These are phyloP conservation scores for Yasuhikotakia modesta DNA, from an alignment of 2,797 vertebrate genomes.

Conservation along the genomic window DNA sequence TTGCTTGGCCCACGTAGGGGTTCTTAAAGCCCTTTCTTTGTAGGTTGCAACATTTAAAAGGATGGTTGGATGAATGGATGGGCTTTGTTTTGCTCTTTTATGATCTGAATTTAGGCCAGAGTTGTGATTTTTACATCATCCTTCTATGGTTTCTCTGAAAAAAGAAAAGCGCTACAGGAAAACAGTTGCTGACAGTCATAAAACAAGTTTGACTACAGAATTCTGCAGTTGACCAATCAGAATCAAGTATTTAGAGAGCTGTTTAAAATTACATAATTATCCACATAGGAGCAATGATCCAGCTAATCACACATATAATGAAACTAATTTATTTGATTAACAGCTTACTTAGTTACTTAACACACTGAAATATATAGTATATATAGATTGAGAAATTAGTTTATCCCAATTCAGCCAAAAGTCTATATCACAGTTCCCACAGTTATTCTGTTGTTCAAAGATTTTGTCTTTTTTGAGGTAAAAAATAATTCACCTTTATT, in stretches of 20 bases:
- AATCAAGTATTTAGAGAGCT: background rate
- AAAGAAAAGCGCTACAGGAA: background rate
- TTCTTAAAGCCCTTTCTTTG: constrained; percentile 37
- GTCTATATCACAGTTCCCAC: no score
- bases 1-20: constrained; percentile 6
- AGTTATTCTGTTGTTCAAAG: no score
- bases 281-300: no score
- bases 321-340: no score
- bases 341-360: no score
- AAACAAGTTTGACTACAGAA: background rate
- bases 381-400: no score
- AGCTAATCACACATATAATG: no score
- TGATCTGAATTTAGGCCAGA: constrained; percentile 21
- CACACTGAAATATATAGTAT: no score
- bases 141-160: constrained; percentile 1
- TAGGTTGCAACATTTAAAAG: constrained; percentile 31
- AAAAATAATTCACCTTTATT: no score
- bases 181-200: background rate
- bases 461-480: no score
- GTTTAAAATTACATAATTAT: background rate
- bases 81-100: constrained; percentile 19
- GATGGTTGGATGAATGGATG: constrained; percentile 27
- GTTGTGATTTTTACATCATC: constrained; percentile 14
- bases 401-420: no score
- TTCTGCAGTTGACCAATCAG: background rate